These are phyloP conservation scores for Lasioglossum lativentre DNA, from an alignment of 2,888 invertebrate species.

Conservation along the genomic window DNA sequence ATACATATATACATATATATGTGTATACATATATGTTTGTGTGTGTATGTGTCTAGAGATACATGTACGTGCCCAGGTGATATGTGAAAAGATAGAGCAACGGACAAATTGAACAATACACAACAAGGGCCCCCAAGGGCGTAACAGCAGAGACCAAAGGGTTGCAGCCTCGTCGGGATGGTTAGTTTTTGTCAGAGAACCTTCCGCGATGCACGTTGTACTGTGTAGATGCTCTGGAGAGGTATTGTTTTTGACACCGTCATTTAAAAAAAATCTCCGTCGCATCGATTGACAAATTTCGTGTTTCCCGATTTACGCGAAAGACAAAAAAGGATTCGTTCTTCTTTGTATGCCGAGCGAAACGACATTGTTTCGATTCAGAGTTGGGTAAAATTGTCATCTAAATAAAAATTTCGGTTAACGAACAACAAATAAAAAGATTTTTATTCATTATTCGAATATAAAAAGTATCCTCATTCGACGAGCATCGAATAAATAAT, in stretches of 20 bases:
- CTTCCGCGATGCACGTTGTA: constrained; percentile 31
- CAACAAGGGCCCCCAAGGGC: constrained; percentile 82
- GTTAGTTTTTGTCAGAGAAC: constrained; percentile 65
- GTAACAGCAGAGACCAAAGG: constrained; percentile 66
- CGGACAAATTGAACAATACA: constrained; percentile 81
- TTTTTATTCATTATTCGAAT: too few species aligned
- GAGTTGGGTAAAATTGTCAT: too few species aligned
- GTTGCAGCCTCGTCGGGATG: constrained; percentile 51
- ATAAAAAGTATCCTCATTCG: too few species aligned
- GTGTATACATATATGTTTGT: constrained; percentile 33
- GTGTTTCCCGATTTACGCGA: background rate
- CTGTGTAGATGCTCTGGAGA: background rate
- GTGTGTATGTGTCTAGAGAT: constrained; percentile 12
- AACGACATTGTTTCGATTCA: too few species aligned
- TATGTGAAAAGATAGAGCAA: constrained; percentile 70
- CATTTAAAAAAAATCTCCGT: background rate
- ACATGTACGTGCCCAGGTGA: constrained; percentile 46
- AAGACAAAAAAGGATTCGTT: too few species aligned
- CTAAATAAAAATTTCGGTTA: too few species aligned
- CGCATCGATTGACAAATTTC: background rate
- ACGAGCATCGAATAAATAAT: too few species aligned
- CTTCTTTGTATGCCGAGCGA: too few species aligned
- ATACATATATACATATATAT: constrained; percentile 23
- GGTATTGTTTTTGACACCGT: too few species aligned
- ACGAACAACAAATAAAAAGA: too few species aligned